phyloP scores from a whole-genome alignment of 1,140 invertebrate species.

The Dendrolimus punctatus region DNA sequence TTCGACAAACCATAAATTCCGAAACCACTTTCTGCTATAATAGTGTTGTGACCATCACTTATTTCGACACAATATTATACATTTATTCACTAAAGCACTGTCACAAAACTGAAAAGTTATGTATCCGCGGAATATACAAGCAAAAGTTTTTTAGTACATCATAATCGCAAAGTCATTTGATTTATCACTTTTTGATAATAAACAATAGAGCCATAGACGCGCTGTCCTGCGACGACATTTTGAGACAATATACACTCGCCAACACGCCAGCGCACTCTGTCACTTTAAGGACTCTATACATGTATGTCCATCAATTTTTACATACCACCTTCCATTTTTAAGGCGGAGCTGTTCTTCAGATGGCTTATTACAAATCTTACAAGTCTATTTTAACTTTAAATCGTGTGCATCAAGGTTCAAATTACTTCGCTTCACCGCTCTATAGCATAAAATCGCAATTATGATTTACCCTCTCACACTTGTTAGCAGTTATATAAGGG shows the following conservation, averaged over 20 bases:
- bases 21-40: neutral
- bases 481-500: constrained; percentile 23
- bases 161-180: constrained; percentile 65
- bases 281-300: constrained; percentile 66
- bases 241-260: constrained; percentile 68
- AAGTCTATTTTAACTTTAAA: constrained; percentile 24
- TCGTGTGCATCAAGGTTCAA: constrained; percentile 6
- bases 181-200: constrained; percentile 70
- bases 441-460: constrained; percentile 41
- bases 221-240: constrained; percentile 58
- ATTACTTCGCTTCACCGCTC: constrained; percentile 5
- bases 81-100: constrained; percentile 30
- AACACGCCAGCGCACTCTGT: constrained; percentile 68
- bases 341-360: constrained; percentile 65
- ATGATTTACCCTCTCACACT: constrained; percentile 47
- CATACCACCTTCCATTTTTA: constrained; percentile 72
- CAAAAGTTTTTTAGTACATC: constrained; percentile 12
- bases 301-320: constrained; percentile 72
- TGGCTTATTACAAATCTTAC: constrained; percentile 21
- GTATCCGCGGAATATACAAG: constrained; percentile 11
- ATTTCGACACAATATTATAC: too few relatives aligned
- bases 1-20: too few relatives aligned
- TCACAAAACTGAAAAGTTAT: constrained; percentile 30
- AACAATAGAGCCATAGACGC: constrained; percentile 53
- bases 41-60: neutral